These are phyloP conservation scores for Zaprionus lineosus DNA, from an alignment of 2,888 invertebrate species.

Conservation along the genomic window DNA sequence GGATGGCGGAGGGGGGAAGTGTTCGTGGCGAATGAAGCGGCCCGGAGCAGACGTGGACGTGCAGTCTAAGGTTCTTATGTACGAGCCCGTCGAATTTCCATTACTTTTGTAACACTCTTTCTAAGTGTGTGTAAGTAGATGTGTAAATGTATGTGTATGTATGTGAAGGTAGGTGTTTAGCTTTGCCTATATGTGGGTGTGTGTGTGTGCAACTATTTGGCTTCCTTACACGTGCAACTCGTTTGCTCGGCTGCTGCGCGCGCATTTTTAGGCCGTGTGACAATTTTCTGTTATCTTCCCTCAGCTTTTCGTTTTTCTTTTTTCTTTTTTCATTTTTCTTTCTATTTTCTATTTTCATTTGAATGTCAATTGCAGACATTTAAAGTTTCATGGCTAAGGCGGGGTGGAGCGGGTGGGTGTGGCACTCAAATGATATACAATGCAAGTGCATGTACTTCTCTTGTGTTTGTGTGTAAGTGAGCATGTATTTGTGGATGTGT, in stretches of 20 bases:
- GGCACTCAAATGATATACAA: constrained; percentile 60
- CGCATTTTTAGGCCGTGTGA: constrained; percentile 71
- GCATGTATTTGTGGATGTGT: constrained; percentile 11
- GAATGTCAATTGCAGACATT: constrained; percentile 77
- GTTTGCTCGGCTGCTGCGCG: constrained; percentile 65
- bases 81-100: constrained; percentile 57
- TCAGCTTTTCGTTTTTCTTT: constrained; percentile 8
- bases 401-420: constrained; percentile 6
- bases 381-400: constrained; percentile 58
- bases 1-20: neutral
- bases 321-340: neutral
- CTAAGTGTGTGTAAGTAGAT: constrained; percentile 4
- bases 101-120: constrained; percentile 59
- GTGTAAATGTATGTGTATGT: neutral
- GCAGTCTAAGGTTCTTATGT: constrained; percentile 46
- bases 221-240: constrained; percentile 65
- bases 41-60: too few species aligned
- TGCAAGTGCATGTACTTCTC: constrained; percentile 42
- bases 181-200: constrained; percentile 4
- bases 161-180: neutral
- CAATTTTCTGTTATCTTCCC: constrained; percentile 52
- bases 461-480: constrained; percentile 1
- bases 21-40: constrained; percentile 30
- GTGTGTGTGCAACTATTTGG: constrained; percentile 47
- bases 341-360: constrained; percentile 39